phyloP scores from a whole-genome alignment of 2,797 vertebrate genomes.

The Gadopsis bispinosus region DNA sequence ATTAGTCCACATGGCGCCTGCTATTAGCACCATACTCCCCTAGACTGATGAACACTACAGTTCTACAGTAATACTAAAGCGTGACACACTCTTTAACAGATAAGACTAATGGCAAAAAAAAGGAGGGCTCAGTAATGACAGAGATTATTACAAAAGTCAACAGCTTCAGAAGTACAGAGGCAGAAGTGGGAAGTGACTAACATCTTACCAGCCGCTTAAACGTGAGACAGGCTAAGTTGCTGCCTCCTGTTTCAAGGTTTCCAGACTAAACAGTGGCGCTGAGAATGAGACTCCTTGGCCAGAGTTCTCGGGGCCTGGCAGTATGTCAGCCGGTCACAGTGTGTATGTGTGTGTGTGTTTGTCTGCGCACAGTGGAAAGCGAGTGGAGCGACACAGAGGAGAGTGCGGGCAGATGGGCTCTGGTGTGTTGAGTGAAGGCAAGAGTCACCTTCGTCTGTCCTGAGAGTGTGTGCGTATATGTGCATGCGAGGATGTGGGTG shows the following conservation, averaged over 20 bases:
- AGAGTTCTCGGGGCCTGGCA: constrained; percentile 60
- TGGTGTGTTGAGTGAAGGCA: constrained; percentile 76
- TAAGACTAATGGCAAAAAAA: constrained; percentile 10
- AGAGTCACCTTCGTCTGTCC: constrained; percentile 83
- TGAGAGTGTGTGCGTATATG: constrained; percentile 41
- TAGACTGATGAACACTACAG: neutral
- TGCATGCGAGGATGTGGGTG: constrained; percentile 24
- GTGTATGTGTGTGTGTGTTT: constrained; percentile 42
- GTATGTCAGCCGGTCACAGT: constrained; percentile 64
- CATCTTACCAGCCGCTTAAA: constrained; percentile 49
- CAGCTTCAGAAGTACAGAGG: constrained; percentile 1
- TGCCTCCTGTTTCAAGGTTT: constrained; percentile 63
- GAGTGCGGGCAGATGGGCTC: constrained; percentile 74
- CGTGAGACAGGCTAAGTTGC: constrained; percentile 37
- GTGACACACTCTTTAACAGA: neutral
- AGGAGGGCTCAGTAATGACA: constrained; percentile 14
- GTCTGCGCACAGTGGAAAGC: constrained; percentile 55
- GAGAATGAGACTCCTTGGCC: constrained; percentile 65
- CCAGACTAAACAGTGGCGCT: constrained; percentile 65
- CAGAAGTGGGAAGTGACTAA: constrained; percentile 35
- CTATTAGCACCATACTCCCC: neutral
- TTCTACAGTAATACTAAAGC: neutral
- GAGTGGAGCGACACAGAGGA: constrained; percentile 57
- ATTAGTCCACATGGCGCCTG: neutral
- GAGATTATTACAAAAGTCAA: constrained; percentile 19